These are phyloP conservation scores for Physeter macrocephalus DNA, from an alignment of 2,113 vertebrate genomes.

Conservation along the genomic window DNA sequence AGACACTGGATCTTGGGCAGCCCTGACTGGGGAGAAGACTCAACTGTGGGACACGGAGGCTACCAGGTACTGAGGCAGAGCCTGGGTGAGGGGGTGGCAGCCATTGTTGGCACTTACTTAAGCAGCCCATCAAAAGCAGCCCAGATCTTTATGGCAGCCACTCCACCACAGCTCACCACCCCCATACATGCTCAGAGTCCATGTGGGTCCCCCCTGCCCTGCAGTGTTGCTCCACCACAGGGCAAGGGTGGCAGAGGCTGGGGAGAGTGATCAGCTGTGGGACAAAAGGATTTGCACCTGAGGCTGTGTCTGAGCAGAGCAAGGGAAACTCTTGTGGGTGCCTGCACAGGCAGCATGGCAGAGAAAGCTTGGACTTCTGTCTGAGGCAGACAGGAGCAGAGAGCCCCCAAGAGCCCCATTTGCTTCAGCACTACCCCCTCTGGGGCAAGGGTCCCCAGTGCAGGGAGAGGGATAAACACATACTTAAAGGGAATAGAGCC, in stretches of 20 bases:
- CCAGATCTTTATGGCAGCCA: neutral
- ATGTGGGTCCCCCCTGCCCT: rapidly evolving
- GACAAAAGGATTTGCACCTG: neutral
- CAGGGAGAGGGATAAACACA: neutral
- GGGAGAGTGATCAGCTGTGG: neutral
- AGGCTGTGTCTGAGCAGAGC: neutral
- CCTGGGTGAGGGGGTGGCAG: neutral
- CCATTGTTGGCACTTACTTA: neutral
- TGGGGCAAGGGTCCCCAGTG: neutral
- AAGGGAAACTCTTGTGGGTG: neutral
- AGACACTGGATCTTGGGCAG: neutral
- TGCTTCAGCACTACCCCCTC: neutral
- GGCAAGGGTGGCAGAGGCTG: neutral
- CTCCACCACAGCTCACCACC: neutral
- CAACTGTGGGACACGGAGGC: neutral
- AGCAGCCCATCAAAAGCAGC: neutral
- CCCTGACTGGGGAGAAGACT: neutral
- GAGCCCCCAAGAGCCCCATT: rapidly evolving
- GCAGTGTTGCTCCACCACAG: neutral
- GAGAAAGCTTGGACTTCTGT: neutral
- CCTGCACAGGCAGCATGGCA: neutral
- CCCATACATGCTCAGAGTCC: too few species aligned
- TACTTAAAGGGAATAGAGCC: neutral
- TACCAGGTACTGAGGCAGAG: neutral
- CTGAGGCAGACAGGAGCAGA: neutral